Evolutionary conservation across 2,888 invertebrate genomes (phyloP).

Genomic region (Beris morrisii): DNA sequence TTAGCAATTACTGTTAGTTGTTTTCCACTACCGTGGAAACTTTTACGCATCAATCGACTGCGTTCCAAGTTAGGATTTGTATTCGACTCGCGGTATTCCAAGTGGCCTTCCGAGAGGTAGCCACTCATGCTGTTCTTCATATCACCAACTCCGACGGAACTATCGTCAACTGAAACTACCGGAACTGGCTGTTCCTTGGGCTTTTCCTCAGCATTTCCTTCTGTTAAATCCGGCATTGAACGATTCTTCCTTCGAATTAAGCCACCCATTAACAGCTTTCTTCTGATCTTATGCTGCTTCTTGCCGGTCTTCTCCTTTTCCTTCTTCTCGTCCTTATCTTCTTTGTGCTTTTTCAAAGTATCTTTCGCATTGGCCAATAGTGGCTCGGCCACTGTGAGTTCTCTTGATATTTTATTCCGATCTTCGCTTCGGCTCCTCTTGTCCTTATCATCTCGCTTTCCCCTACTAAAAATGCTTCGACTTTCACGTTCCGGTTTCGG

Average conservation of each 20-base stretch:
- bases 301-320: conserved; percentile 76
- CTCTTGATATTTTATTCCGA: conserved; percentile 74
- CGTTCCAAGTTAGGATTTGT: conserved; percentile 83
- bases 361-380: conserved; percentile 58
- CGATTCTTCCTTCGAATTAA: conserved; percentile 84
- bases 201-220: conserved; percentile 63
- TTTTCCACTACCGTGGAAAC: conserved; percentile 84
- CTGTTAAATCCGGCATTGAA: conserved; percentile 89
- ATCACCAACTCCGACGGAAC: conserved; percentile 67
- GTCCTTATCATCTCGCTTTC: conserved; percentile 71
- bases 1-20: conserved; percentile 79
- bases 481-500: conserved; percentile 72
- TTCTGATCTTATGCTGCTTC: conserved; percentile 86
- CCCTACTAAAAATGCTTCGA: conserved; percentile 68
- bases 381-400: conserved; percentile 69
- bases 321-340: conserved; percentile 64
- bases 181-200: conserved; percentile 51
- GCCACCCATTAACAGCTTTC: conserved; percentile 87
- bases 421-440: conserved; percentile 85
- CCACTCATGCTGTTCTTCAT: conserved; percentile 64
- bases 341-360: conserved; percentile 62
- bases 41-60: conserved; percentile 85
- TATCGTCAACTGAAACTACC: conserved; percentile 72
- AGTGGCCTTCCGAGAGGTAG: conserved; percentile 83
- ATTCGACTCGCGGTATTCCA: conserved; percentile 69